Conservation (phyloP, 2,888 invertebrate genomes). For the Eupsilia transversa region DNA sequence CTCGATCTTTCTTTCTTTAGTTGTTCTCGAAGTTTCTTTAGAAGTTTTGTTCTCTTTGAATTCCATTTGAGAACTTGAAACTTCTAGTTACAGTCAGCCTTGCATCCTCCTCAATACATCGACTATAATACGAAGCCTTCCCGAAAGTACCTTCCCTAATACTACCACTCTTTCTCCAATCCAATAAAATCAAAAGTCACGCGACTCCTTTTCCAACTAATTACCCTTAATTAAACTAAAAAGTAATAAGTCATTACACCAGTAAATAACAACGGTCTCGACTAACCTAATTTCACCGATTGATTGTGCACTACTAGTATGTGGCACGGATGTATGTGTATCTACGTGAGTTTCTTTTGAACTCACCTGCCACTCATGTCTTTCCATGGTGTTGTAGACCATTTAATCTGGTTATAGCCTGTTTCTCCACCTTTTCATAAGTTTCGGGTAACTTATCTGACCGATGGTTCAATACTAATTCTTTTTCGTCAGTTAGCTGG, state of each 20-base stretch:
- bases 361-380: constrained; percentile 46
- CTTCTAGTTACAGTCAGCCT: not conserved
- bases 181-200: constrained; percentile 8
- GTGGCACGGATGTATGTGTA: constrained; percentile 75
- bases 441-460: not conserved
- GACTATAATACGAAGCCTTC: not conserved
- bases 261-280: constrained; percentile 59
- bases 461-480: not conserved
- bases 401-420: constrained; percentile 21
- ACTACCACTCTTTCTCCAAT: not conserved
- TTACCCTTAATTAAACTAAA: constrained; percentile 35
- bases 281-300: constrained; percentile 77
- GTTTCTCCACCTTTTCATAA: not conserved
- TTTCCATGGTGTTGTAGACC: constrained; percentile 42
- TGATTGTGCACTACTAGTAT: constrained; percentile 69
- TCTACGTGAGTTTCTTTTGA: constrained; percentile 68
- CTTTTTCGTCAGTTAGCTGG: constrained; percentile 2
- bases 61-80: not conserved
- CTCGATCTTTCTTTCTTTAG: constrained; percentile 31
- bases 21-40: constrained; percentile 13
- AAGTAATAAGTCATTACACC: constrained; percentile 44
- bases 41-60: not conserved
- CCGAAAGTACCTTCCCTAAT: no score
- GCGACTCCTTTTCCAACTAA: constrained; percentile 5
- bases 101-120: not conserved